Conservation (phyloP, 2,113 vertebrate genomes). For the Plectropomus leopardus region DNA sequence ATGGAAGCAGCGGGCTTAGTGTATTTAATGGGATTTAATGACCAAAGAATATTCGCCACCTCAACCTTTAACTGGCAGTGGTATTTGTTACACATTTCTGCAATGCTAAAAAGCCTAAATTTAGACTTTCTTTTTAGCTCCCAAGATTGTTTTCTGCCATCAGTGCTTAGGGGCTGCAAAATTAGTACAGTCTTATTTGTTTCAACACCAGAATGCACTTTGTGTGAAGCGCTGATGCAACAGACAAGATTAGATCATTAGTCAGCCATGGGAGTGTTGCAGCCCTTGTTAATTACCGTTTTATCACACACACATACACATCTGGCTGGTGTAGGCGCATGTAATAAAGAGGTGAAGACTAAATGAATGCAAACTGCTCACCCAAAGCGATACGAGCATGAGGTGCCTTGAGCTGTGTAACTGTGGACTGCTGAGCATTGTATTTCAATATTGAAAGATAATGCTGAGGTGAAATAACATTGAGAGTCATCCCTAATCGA, state of each 20-base stretch:
- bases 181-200: constrained; percentile 45
- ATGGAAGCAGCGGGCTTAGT: neutral
- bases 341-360: constrained; percentile 52
- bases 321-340: constrained; percentile 8
- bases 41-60: neutral
- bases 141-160: constrained; percentile 19
- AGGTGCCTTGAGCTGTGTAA: constrained; percentile 36
- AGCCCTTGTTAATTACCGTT: constrained; percentile 62
- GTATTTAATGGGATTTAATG: no score
- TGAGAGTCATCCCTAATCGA: neutral
- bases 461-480: constrained; percentile 16
- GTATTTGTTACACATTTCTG: neutral
- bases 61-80: neutral
- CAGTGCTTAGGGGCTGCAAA: constrained; percentile 26
- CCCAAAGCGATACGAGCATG: constrained; percentile 20
- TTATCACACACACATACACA: constrained; percentile 21
- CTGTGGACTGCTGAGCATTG: constrained; percentile 22
- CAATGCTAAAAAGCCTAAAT: neutral
- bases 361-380: constrained; percentile 54
- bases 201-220: constrained; percentile 17
- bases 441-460: constrained; percentile 40
- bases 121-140: neutral
- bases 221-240: constrained; percentile 23
- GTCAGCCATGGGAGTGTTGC: constrained; percentile 55
- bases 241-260: constrained; percentile 64